These are phyloP conservation scores for Sarcophaga subvicina DNA, from an alignment of 2,888 invertebrate species.

Conservation along the genomic window DNA sequence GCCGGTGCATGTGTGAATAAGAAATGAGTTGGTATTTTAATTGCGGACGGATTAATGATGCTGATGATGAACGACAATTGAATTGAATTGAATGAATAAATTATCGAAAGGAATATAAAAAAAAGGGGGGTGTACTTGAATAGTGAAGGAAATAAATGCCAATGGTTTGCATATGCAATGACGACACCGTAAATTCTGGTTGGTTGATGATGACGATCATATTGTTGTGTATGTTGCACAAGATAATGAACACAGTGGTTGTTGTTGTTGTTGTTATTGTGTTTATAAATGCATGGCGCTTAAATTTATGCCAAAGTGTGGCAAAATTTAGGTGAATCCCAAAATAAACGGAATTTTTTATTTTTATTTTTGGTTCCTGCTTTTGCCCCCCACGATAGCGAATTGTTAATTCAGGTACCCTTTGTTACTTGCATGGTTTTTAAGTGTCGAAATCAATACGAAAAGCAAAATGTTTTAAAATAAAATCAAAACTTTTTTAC, in stretches of 20 bases:
- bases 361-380: constrained; percentile 6
- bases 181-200: background rate
- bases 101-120: background rate
- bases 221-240: background rate
- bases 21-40: constrained; percentile 66
- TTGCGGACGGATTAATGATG: constrained; percentile 57
- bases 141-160: constrained; percentile 21
- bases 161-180: constrained; percentile 12
- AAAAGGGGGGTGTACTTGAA: background rate
- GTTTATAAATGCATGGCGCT: constrained; percentile 58
- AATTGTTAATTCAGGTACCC: constrained; percentile 29
- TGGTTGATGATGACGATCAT: constrained; percentile 9
- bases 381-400: constrained; percentile 11
- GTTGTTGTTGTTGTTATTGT: constrained; percentile 32
- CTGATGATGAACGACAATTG: constrained; percentile 58
- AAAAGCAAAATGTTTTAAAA: constrained; percentile 40
- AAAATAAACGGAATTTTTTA: constrained; percentile 29
- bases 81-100: constrained; percentile 34
- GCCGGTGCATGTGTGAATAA: background rate
- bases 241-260: background rate
- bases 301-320: constrained; percentile 67
- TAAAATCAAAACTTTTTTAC: constrained; percentile 7
- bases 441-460: constrained; percentile 37
- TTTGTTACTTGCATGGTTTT: constrained; percentile 5
- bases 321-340: constrained; percentile 65